A percentile compares a stretch with the other conserved stretches of the same genome.
Conservation (phyloP, 2,888 invertebrate genomes). For the Opisthograptis luteolata region DNA sequence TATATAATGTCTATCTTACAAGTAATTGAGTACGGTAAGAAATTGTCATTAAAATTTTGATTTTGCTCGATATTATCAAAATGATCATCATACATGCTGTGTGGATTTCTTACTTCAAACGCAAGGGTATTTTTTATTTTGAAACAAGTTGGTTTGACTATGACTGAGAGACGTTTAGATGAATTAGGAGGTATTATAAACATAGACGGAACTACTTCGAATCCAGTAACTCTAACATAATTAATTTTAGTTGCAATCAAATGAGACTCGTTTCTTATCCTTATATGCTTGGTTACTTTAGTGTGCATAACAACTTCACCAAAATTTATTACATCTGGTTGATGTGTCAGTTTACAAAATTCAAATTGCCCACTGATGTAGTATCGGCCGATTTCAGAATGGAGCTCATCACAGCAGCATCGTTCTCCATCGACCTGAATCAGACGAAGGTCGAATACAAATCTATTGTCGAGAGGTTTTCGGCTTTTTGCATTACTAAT, state of each 20-base stretch:
- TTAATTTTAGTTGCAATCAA: constrained; percentile 64
- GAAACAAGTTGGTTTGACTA: constrained; percentile 60
- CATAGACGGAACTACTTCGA: constrained; percentile 65
- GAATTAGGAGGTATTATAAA: constrained; percentile 67
- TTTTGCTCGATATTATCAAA: constrained; percentile 12
- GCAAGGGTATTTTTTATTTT: constrained; percentile 50
- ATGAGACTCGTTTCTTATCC: constrained; percentile 72
- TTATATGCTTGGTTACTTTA: constrained; percentile 61
- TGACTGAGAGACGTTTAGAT: constrained; percentile 54
- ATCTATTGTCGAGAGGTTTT: constrained; percentile 58
- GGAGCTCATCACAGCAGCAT: constrained; percentile 68
- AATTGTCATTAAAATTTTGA: constrained; percentile 40
- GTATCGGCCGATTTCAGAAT: constrained; percentile 77
- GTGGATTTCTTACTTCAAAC: constrained; percentile 65
- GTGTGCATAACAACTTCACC: constrained; percentile 67
- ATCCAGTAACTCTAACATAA: constrained; percentile 65
- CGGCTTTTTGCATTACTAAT: constrained; percentile 62
- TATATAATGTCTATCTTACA: constrained; percentile 56
- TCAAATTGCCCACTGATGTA: constrained; percentile 85
- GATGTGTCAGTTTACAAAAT: constrained; percentile 69
- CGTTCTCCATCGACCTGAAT: constrained; percentile 63
- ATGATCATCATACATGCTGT: constrained; percentile 39
- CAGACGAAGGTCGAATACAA: constrained; percentile 70
- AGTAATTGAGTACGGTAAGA: constrained; percentile 53
- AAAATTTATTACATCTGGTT: constrained; percentile 75